These are phyloP conservation scores for Brachionus asplanchnoidis DNA, from an alignment of 1,140 invertebrate species.

Conservation along the genomic window DNA sequence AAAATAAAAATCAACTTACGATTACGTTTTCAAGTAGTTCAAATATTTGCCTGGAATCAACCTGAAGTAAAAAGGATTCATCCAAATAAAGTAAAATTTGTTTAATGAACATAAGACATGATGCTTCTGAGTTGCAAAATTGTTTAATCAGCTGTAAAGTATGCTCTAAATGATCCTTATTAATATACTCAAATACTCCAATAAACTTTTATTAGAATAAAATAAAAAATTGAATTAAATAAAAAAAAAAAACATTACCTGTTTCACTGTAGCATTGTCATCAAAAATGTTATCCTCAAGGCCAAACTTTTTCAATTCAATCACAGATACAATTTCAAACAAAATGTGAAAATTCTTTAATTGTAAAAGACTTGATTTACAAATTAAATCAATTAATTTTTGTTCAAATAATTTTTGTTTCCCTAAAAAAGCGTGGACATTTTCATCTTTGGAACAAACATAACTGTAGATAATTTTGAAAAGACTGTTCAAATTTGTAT, in stretches of 20 bases:
- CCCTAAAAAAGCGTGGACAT: not conserved
- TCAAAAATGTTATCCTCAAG: not conserved
- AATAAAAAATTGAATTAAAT: not conserved
- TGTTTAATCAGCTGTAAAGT: not conserved
- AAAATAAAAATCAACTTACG: not conserved
- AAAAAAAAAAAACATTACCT: not conserved
- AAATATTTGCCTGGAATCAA: slow-evolving; percentile 12
- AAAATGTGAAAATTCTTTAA: not conserved
- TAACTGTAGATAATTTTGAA: not conserved
- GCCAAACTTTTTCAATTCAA: not conserved
- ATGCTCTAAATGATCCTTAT: not conserved
- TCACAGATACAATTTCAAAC: not conserved
- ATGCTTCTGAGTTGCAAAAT: not conserved
- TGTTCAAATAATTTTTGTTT: not conserved
- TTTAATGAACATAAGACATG: slow-evolving; percentile 39
- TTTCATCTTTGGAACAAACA: not conserved
- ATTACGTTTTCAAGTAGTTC: slow-evolving; percentile 43
- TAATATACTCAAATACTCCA: not conserved
- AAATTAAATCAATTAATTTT: not conserved
- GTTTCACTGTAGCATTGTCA: not conserved
- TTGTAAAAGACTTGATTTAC: not conserved
- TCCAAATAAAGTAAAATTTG: slow-evolving; percentile 21
- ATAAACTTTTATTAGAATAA: not conserved
- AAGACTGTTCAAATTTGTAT: not conserved
- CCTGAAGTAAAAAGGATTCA: slow-evolving; percentile 1